Base-by-base conservation (phyloP, 2,888 invertebrate species). In the Phanerotoma sp. region DNA sequence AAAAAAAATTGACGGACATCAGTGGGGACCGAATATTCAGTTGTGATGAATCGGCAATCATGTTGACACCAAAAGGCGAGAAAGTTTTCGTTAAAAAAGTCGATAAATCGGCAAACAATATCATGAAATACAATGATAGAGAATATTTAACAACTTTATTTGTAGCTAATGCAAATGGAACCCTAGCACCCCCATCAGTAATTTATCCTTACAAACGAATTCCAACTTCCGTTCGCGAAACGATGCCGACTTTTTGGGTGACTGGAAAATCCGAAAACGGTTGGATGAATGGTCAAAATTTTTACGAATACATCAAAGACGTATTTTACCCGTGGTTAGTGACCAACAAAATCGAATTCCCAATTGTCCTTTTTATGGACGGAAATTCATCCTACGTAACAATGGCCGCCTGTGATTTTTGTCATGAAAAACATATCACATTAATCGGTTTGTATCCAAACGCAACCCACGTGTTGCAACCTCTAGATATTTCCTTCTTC, bases 281-380 rank as follows among this genome's bases (percentile, higher is more conserved):
- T 6, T 78, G 78, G 79, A 80, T 75, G 77, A 77, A 71, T 9
- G 60, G 66, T 2, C 71, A 71, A 60, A 68, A 66, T 4, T 78
- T 79, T 64, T 77, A 62, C 58, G 73, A 78, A 62, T 77, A 70
- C 58, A 66, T 77, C 5, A 65, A 69, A 7, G 74, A 77, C 60
- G 60, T 74, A 21, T 77, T 77, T 62, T 54, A 69, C 57, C 69
- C 69, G 35, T 78, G 75, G 74, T 55, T 77, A 33, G 33, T 65
- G 37, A 59, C 65, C 51, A 66, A 73, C 51, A 57, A 68, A 30
- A 68, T 77, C 32, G 49, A 64, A 47, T 61, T 69, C 15, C 77
- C 68, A 38, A 63, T 77, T 32, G 66, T 79, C 47, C 51, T 77
- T 5, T 78, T 74, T 51, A 57, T 79, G 30, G 78, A 78, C 64